A percentile compares a stretch with the other conserved stretches of the same genome.
phyloP scores from a whole-genome alignment of 1,140 invertebrate genomes.

The Saxidomus purpurata region DNA sequence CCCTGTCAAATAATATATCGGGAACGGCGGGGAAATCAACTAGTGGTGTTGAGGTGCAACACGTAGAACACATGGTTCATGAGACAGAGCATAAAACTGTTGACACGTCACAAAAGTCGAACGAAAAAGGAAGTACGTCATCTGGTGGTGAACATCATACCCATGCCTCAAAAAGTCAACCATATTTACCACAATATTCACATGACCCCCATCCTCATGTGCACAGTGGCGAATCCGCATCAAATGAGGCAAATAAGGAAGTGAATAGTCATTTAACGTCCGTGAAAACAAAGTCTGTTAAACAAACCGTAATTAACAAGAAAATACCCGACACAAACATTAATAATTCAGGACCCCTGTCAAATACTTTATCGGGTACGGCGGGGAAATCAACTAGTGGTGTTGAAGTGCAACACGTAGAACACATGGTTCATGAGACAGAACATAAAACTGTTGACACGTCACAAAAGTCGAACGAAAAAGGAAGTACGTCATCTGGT shows the following conservation, averaged over 20 bases:
- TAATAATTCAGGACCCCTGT: background rate
- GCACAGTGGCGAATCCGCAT: background rate
- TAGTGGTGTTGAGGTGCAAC: background rate
- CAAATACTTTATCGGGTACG: background rate
- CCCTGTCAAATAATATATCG: background rate
- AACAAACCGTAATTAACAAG: slow-evolving; percentile 22
- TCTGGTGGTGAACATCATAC: background rate
- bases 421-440: background rate
- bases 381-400: background rate
- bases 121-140: background rate
- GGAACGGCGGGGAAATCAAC: background rate
- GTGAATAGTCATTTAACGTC: slow-evolving; percentile 6
- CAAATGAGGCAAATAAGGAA: background rate
- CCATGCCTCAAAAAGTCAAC: background rate
- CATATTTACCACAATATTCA: background rate
- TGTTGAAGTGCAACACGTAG: background rate
- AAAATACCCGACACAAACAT: background rate
- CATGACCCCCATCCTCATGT: background rate
- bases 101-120: background rate
- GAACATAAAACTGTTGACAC: background rate
- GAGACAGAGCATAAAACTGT: background rate
- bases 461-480: background rate
- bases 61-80: background rate
- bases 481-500: background rate
- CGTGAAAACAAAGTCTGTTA: slow-evolving; percentile 24